Base-by-base conservation (phyloP, 2,113 vertebrate species). In the Riparia riparia region DNA sequence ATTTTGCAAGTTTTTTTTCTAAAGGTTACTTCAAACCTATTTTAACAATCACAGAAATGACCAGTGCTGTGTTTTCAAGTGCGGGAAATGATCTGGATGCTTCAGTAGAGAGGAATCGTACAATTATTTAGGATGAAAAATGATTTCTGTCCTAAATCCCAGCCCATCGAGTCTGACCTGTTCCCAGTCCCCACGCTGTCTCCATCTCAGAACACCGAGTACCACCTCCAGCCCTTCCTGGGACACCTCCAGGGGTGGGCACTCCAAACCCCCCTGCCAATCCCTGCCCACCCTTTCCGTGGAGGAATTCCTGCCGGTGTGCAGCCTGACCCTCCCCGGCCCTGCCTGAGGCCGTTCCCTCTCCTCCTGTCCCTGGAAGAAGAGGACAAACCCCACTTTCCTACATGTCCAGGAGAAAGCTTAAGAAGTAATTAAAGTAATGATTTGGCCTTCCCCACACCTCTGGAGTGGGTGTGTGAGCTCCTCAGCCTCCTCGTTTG, bases 81-180 rank as follows among this genome's bases (percentile, higher is more conserved):
- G 18, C 8, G 39, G 64, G 54, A 44, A 70, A 31, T 19, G 7
- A 37, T 60, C 53, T 45, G 65, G 10, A 15, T 68, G 70, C 10
- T 58, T 79, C 54, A 41, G 53, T 17, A 34, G 41, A 64, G 18
- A 21, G 16, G 54, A 76, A 31, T 61, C 54, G 17, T 29, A 18
- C 12, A 10, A 18, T 32, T 11, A 15, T 13, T 17, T 16, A 68
- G 53, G 53, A 14, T 60, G n/a, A n/a, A 41, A 63, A 63, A n/a
- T 51, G 0, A 16, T 29, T 53, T 24, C 31, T 37, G 22, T 22
- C 14, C 31, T 29, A 44, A 54, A 34, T 29, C 32, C 39, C 20
- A 50, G 53, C 0, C 9, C 44, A 31, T 6, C 0, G 0, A 86
- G 25, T 42, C 25, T 4, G 1, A 9, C 1, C 31, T 50, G 11